Percentiles rank a stretch among this genome's conserved stretches.
Conservation (phyloP, 2,113 vertebrate species). For the Tursiops truncatus region DNA sequence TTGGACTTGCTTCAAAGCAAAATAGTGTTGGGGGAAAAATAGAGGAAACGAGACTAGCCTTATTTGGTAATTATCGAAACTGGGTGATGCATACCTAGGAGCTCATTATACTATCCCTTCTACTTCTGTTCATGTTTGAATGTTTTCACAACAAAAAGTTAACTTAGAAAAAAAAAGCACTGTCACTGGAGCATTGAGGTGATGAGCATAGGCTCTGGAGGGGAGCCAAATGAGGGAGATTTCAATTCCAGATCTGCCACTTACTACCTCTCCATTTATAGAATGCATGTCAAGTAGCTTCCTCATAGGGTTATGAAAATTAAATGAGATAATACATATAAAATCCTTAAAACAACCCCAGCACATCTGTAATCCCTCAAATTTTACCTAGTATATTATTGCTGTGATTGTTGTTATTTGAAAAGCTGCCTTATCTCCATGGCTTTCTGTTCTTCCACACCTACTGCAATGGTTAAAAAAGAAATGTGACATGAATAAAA, state of each 20-base stretch:
- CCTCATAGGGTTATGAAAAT: neutral
- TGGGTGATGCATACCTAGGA: neutral
- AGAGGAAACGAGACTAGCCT: neutral
- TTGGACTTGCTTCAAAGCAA: conserved; percentile 47
- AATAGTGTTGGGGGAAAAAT: neutral
- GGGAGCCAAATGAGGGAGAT: neutral
- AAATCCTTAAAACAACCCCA: neutral
- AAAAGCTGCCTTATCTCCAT: neutral
- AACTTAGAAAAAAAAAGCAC: neutral
- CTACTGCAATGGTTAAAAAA: neutral
- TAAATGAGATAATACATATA: neutral
- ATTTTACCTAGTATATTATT: neutral
- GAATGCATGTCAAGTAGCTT: neutral
- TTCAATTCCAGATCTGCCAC: neutral
- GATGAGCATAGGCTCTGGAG: neutral
- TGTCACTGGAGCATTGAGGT: neutral
- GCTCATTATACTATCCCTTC: neutral
- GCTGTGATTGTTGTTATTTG: neutral
- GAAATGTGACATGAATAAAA: neutral
- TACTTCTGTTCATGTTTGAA: neutral
- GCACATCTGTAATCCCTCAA: neutral
- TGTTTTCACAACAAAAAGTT: neutral
- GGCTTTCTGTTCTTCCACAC: neutral
- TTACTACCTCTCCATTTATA: neutral
- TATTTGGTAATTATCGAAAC: neutral